Base-by-base conservation (phyloP, 2,113 vertebrate genomes). In the Plecotus auritus region DNA sequence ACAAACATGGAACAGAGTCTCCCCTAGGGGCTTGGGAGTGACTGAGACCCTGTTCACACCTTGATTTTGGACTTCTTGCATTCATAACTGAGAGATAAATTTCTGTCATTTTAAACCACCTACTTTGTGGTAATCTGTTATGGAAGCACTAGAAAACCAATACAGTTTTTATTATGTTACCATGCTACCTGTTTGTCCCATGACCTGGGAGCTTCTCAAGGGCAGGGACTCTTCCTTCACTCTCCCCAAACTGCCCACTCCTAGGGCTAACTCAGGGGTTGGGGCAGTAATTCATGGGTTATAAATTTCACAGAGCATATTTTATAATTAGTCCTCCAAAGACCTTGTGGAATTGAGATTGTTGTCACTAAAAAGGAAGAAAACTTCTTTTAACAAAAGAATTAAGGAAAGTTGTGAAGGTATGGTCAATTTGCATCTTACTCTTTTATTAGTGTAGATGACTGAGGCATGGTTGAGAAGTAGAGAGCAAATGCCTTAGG, bases 291-390 rank as follows among this genome's bases (percentile, higher is more conserved):
- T 56, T 82, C 22, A 3, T 23, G 4, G 11, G 82, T 74, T 72
- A 83, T 82, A 78, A 47, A 45, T 64, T 82, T 2, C 56, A 88
- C 5, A 64, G 51, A 85, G 13, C 12, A 35, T 74, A 40, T 89
- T 93, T 76, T 90, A 73, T 83, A 28, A 18, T 93, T 78, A 82
- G 66, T 4, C 12, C 64, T 89, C 45, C 74, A 59, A 1, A 86
- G 30, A 74, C 26, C 14, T 10, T 66, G 32, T 67, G 13, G 11
- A 80, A 85, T 66, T 89, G 69, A 89, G 73, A 89, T 56, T 90
- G 45, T 93, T 88, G 66, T 95, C 49, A 70, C n/a, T 74, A 45
- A 94, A 59, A 83, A 86, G 37, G 16, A 94, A 93, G 49, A 45
- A 88, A 69, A 76, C 12, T 32, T 70, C 37, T 83, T 66, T 77